Base-by-base conservation (phyloP, 2,888 invertebrate genomes). In the Formica aserva region DNA sequence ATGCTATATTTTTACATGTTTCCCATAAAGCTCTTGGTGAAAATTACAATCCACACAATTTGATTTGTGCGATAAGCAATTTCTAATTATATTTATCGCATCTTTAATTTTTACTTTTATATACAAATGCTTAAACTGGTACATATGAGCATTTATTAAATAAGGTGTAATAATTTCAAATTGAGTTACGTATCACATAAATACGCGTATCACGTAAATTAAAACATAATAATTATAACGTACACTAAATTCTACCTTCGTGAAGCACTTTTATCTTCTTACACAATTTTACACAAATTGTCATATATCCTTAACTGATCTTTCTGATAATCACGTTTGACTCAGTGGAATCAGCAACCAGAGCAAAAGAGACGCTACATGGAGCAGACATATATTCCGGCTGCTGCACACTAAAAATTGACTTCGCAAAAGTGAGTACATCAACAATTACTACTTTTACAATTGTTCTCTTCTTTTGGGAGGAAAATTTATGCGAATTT, bases 361-460 rank as follows among this genome's bases (percentile, higher is more conserved):
- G 98, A 94, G 99, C 99, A 87, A 99, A 99, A 95, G 98, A 99
- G 92, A 97, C 98, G 86, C 96, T 99, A 91, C 98, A 99, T 95
- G 99, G 99, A 91, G 99, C 99, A 88, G 99, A 99, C 95, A 99
- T 99, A 94, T 99, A 99, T 96, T 99, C 99, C 69, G 99, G 99
- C 88, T 99, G 99, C 96, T 99, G 99, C 95, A 99, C 99, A 88
- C 96, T 99, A 93, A 99, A 99, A 96, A 99, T 99, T 95, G 99
- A 99, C 96, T 99, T 97, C 95, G 99, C 99, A 82, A 99, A 99
- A 98, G 99, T 99, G 95, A 90, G 90, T 85, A 38, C 52, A 26
- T 13, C 41, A 55, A 2, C 38, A 65, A 85, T 85, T 83, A 63
- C 22, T 8, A 52, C 57, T 29, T 60, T 18, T 15, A 6, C 13